Percentiles rank a stretch among this genome's conserved stretches.
phyloP scores from a whole-genome alignment of 1,140 invertebrate species.

The Epicauta chinensis region DNA sequence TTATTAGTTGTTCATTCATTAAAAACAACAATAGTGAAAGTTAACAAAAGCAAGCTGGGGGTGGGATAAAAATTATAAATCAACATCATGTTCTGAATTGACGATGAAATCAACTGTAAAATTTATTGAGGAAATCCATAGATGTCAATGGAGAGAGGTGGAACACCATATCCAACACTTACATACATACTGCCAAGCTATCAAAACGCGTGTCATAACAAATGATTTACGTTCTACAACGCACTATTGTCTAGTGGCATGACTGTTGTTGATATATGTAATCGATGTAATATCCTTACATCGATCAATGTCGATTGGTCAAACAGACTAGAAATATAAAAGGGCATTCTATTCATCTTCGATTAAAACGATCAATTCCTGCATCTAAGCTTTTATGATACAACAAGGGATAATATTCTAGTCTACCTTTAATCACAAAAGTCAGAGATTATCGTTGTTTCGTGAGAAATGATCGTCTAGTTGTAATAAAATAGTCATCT shows the following conservation, averaged over 20 bases:
- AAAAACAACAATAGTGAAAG: too few relatives aligned
- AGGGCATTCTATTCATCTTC: not conserved
- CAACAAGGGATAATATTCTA: slow-evolving; percentile 6
- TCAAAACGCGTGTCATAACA: slow-evolving; percentile 10
- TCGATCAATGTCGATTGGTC: slow-evolving; percentile 14
- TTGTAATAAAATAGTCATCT: slow-evolving; percentile 9
- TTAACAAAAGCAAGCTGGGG: too few relatives aligned
- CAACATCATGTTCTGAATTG: too few relatives aligned
- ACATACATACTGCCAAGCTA: not conserved
- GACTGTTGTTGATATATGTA: slow-evolving; percentile 11
- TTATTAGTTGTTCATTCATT: too few relatives aligned
- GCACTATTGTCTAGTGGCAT: slow-evolving; percentile 9
- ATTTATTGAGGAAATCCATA: too few relatives aligned
- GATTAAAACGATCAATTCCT: not conserved
- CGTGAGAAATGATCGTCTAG: slow-evolving; percentile 12
- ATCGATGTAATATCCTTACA: slow-evolving; percentile 13
- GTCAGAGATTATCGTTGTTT: slow-evolving; percentile 12
- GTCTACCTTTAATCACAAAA: slow-evolving; percentile 9
- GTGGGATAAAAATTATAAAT: too few relatives aligned
- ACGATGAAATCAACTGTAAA: too few relatives aligned
- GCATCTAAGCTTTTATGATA: slow-evolving; percentile 12
- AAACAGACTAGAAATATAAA: slow-evolving; percentile 3
- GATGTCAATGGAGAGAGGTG: too few relatives aligned
- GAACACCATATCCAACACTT: too few relatives aligned
- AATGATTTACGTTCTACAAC: slow-evolving; percentile 9